Percentiles rank a stretch among this genome's conserved stretches.
Conservation (phyloP, 2,888 invertebrate species). For the Parascotia fuliginaria region DNA sequence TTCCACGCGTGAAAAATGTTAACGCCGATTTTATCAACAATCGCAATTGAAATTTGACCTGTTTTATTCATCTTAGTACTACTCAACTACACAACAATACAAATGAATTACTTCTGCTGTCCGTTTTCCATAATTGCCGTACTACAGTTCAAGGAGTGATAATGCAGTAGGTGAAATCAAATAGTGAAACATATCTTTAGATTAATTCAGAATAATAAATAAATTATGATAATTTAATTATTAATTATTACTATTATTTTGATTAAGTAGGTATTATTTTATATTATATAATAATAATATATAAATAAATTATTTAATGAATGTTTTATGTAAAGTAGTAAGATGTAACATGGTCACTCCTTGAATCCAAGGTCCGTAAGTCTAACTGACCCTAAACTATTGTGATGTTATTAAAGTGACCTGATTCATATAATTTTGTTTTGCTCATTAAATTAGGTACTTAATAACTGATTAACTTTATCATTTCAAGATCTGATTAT, state of each 20-base stretch:
- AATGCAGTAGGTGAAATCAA: not conserved
- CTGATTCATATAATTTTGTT: constrained; percentile 36
- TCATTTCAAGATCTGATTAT: constrained; percentile 39
- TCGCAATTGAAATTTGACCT: too few relatives aligned
- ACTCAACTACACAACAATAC: too few relatives aligned
- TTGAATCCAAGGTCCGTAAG: constrained; percentile 24
- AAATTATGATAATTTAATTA: too few relatives aligned
- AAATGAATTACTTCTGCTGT: too few relatives aligned
- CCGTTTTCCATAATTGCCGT: too few relatives aligned
- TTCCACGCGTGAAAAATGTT: too few relatives aligned
- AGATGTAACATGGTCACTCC: constrained; percentile 32
- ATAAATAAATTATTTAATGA: not conserved
- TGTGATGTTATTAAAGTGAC: constrained; percentile 44
- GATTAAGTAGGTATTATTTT: too few relatives aligned
- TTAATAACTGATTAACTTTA: constrained; percentile 30
- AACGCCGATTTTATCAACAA: too few relatives aligned
- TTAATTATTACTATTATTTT: too few relatives aligned
- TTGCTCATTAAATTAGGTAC: constrained; percentile 52
- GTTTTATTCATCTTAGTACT: too few relatives aligned
- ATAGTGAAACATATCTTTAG: not conserved
- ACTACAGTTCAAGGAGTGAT: not conserved
- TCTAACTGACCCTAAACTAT: constrained; percentile 35
- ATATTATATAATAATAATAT: too few relatives aligned
- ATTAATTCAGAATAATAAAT: too few relatives aligned
- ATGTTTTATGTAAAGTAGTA: constrained; percentile 2